Evolutionary conservation across 35 echinoderm and acorn worm genomes (phyloP).

Genomic region (Nesometra sesokonis): DNA sequence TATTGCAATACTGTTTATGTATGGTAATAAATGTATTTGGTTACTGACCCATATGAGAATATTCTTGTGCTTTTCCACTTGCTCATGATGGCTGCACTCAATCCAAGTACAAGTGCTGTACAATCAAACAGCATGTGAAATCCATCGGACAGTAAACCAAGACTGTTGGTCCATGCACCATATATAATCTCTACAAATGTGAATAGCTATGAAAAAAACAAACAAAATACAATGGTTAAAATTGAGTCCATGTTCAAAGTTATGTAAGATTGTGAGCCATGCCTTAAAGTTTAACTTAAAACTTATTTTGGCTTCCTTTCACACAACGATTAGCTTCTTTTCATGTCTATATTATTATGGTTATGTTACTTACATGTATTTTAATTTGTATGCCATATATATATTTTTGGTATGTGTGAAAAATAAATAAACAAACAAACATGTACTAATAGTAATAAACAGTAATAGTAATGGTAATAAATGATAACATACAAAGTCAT

Average conservation of each 20-base stretch:
- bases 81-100: conserved; percentile 94
- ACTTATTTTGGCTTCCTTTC: too few species aligned
- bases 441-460: too few species aligned
- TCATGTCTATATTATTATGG: too few species aligned
- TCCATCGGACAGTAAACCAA: conserved; percentile 89
- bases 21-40: background rate
- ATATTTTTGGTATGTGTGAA: background rate
- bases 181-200: conserved; percentile 96
- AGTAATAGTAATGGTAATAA: too few species aligned
- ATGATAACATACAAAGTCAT: too few species aligned
- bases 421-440: too few species aligned
- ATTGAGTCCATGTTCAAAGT: too few species aligned
- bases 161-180: conserved; percentile 93
- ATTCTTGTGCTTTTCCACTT: conserved; percentile 93
- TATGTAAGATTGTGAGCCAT: too few species aligned
- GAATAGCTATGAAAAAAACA: conserved; percentile 45
- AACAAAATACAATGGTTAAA: background rate
- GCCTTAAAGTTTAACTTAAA: too few species aligned
- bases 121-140: conserved; percentile 99
- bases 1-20: too few species aligned
- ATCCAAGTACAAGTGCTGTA: conserved; percentile 78
- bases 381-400: background rate
- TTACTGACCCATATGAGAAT: conserved; percentile 84
- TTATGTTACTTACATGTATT: too few species aligned
- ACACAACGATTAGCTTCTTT: too few species aligned